Conservation (phyloP, 2,797 vertebrate genomes). For the Micrastur ruficollis region DNA sequence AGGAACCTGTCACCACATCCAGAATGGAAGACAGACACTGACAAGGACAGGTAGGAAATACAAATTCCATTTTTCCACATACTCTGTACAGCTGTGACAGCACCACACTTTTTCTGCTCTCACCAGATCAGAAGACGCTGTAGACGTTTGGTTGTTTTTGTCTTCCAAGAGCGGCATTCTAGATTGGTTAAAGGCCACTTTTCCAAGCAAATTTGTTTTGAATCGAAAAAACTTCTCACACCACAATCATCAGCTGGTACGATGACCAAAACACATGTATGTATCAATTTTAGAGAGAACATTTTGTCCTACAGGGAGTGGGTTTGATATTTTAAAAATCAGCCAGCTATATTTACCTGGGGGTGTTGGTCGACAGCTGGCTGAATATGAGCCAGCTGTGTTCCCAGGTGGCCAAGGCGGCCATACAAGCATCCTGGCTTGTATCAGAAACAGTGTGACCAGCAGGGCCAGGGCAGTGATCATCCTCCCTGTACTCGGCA, state of each 20-base stretch:
- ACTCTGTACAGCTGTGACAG: background rate
- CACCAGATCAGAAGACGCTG: background rate
- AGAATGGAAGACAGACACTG: background rate
- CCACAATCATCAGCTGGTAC: background rate
- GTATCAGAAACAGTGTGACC: too few relatives aligned
- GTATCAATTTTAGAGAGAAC: background rate
- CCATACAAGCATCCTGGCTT: too few relatives aligned
- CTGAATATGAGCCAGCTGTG: too few relatives aligned
- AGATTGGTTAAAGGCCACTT: background rate
- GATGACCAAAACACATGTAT: rapidly evolving
- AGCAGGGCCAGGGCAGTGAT: too few relatives aligned
- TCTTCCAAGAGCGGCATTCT: background rate
- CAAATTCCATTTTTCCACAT: background rate
- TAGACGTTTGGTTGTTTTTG: background rate
- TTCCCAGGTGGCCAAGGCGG: too few relatives aligned
- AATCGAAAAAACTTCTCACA: background rate
- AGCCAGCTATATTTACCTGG: background rate
- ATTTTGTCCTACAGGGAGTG: background rate
- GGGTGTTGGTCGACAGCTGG: too few relatives aligned
- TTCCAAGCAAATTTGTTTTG: background rate
- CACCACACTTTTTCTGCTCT: background rate
- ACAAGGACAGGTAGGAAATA: background rate
- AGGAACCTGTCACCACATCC: background rate
- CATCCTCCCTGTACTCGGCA: too few relatives aligned
- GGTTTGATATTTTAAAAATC: background rate